phyloP scores from a whole-genome alignment of 2,888 invertebrate species.

The Axea sp. region DNA sequence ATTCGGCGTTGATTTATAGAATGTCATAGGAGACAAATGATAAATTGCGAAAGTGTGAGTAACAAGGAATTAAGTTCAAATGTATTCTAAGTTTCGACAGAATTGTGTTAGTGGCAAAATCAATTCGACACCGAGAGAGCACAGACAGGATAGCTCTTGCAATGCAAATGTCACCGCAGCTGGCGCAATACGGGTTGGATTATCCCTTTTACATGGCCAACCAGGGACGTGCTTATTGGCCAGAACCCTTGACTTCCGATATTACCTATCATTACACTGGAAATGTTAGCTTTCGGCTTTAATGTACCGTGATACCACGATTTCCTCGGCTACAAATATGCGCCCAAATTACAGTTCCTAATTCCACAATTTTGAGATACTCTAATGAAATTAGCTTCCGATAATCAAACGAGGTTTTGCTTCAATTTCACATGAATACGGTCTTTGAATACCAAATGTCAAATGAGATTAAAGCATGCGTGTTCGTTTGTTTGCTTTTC shows the following conservation, averaged over 20 bases:
- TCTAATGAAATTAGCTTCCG: slow-evolving; percentile 39
- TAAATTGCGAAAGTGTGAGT: slow-evolving; percentile 33
- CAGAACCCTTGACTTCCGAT: slow-evolving; percentile 52
- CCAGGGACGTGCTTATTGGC: slow-evolving; percentile 61
- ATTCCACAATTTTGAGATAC: slow-evolving; percentile 39
- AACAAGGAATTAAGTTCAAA: slow-evolving; percentile 49
- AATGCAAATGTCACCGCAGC: slow-evolving; percentile 64
- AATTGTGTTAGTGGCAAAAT: slow-evolving; percentile 49
- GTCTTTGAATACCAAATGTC: background rate
- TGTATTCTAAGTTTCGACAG: slow-evolving; percentile 40
- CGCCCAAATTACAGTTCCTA: slow-evolving; percentile 17
- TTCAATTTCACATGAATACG: slow-evolving; percentile 6
- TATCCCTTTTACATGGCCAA: slow-evolving; percentile 61
- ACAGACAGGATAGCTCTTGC: slow-evolving; percentile 55
- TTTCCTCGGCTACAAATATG: slow-evolving; percentile 37
- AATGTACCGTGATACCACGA: slow-evolving; percentile 39
- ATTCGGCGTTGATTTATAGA: slow-evolving; percentile 26
- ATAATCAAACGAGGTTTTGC: slow-evolving; percentile 21
- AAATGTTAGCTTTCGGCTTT: slow-evolving; percentile 54
- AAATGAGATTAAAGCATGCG: no score
- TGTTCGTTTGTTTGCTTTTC: no score
- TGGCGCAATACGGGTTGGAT: slow-evolving; percentile 61
- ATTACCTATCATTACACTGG: slow-evolving; percentile 57
- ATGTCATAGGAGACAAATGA: slow-evolving; percentile 4
- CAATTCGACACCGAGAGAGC: slow-evolving; percentile 55